A percentile compares a stretch with the other conserved stretches of the same genome.
Evolutionary conservation across 2,888 invertebrate genomes (phyloP).

Genomic region (Clivina fossor): DNA sequence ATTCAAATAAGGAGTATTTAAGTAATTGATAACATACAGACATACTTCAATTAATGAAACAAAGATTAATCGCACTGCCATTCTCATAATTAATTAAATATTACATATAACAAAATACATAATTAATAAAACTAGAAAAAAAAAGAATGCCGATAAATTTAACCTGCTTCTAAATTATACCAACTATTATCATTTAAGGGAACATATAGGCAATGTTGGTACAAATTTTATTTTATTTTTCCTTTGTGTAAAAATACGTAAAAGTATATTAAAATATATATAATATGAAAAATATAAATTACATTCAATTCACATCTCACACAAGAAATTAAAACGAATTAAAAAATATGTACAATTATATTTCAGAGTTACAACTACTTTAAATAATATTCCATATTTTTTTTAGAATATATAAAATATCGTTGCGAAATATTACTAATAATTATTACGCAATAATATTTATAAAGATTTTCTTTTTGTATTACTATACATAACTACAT

Average conservation of each 20-base stretch:
- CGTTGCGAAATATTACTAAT: constrained; percentile 11
- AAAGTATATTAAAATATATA: constrained; percentile 40
- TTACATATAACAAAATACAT: no score
- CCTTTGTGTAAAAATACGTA: constrained; percentile 25
- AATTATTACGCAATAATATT: constrained; percentile 17
- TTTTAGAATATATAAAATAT: constrained; percentile 3
- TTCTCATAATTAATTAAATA: no score
- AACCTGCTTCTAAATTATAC: no score
- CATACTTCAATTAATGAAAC: no score
- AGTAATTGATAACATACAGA: no score
- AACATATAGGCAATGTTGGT: constrained; percentile 32
- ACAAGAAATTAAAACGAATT: constrained; percentile 41
- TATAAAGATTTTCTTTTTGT: constrained; percentile 9
- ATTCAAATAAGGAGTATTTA: no score
- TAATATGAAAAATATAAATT: constrained; percentile 46
- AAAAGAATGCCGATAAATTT: no score
- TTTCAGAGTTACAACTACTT: constrained; percentile 35
- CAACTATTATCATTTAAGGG: constrained; percentile 8
- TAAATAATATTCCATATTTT: constrained; percentile 28
- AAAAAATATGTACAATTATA: constrained; percentile 44
- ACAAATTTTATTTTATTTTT: constrained; percentile 20
- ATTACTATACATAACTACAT: constrained; percentile 26
- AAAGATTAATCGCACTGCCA: no score
- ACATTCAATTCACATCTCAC: constrained; percentile 47
- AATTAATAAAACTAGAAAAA: no score